Evolutionary conservation across 2,888 invertebrate genomes (phyloP).

Genomic region (Rhogogaster chlorosoma): DNA sequence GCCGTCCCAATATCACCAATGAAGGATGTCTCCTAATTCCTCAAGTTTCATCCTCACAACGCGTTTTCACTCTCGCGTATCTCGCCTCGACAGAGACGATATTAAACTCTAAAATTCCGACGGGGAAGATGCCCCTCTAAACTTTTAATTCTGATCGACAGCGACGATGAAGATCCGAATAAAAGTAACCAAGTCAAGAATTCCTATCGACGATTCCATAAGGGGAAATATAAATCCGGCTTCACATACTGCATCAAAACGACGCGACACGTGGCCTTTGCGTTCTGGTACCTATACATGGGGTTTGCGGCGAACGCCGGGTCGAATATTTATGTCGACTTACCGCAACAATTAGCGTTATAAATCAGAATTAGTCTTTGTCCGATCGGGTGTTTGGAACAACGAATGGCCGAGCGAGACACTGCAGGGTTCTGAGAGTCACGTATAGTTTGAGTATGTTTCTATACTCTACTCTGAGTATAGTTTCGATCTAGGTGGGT

Average conservation of each 20-base stretch:
- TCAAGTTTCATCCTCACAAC: conserved; percentile 22
- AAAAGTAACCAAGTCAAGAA: not conserved
- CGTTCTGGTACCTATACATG: not conserved
- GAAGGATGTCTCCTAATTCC: conserved; percentile 48
- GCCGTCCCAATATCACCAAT: conserved; percentile 41
- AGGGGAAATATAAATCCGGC: not conserved
- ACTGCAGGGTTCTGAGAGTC: conserved; percentile 34
- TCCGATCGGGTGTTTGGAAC: conserved; percentile 40
- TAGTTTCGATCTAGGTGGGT: not conserved
- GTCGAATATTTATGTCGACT: conserved; percentile 50
- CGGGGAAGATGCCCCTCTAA: not conserved
- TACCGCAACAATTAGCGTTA: conserved; percentile 47
- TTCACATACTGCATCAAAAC: not conserved
- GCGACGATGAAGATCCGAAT: not conserved
- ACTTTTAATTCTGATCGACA: not conserved
- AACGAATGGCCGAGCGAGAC: conserved; percentile 36
- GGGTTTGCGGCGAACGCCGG: conserved; percentile 31
- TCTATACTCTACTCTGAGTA: no score
- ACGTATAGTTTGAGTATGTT: no score
- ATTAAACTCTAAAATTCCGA: conserved; percentile 15
- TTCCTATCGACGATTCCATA: not conserved
- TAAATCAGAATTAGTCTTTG: conserved; percentile 55
- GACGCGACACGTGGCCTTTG: conserved; percentile 16
- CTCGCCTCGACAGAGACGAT: conserved; percentile 14
- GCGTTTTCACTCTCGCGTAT: not conserved